Evolutionary conservation across 2,113 vertebrate species (phyloP).

Genomic region (Addax nasomaculatus): DNA sequence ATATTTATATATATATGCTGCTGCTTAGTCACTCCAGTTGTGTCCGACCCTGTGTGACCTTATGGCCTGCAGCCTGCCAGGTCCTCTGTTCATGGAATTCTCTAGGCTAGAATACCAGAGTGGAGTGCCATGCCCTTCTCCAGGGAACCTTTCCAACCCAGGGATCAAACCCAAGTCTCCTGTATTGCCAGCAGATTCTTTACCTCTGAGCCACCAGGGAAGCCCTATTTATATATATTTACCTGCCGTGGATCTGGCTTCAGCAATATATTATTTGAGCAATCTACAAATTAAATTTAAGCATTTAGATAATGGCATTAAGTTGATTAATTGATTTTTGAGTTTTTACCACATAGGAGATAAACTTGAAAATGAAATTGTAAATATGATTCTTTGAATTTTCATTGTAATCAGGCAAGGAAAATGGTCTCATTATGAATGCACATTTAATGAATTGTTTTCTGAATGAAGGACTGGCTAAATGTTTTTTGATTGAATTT

Average conservation of each 20-base stretch:
- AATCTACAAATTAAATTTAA: neutral
- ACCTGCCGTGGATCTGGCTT: neutral
- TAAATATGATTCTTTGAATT: neutral
- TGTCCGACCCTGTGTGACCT: neutral
- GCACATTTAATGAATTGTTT: slow-evolving; percentile 18
- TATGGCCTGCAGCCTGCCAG: neutral
- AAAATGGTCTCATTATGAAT: slow-evolving; percentile 10
- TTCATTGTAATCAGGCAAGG: neutral
- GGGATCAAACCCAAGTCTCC: neutral
- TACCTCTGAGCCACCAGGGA: neutral
- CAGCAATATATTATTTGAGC: neutral
- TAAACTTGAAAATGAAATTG: slow-evolving; percentile 29
- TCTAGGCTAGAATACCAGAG: neutral
- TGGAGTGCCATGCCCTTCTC: neutral
- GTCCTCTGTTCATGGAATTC: neutral
- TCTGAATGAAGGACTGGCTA: neutral
- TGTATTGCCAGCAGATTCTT: neutral
- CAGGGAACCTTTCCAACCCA: neutral
- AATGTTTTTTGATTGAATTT: slow-evolving; percentile 35
- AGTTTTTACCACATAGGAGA: neutral
- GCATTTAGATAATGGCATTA: neutral
- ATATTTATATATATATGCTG: neutral
- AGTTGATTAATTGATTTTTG: slow-evolving; percentile 14
- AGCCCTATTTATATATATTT: neutral
- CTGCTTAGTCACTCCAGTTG: neutral